These are phyloP conservation scores for Psilopsiagon aurifrons DNA, from an alignment of 2,113 vertebrate species.

Conservation along the genomic window DNA sequence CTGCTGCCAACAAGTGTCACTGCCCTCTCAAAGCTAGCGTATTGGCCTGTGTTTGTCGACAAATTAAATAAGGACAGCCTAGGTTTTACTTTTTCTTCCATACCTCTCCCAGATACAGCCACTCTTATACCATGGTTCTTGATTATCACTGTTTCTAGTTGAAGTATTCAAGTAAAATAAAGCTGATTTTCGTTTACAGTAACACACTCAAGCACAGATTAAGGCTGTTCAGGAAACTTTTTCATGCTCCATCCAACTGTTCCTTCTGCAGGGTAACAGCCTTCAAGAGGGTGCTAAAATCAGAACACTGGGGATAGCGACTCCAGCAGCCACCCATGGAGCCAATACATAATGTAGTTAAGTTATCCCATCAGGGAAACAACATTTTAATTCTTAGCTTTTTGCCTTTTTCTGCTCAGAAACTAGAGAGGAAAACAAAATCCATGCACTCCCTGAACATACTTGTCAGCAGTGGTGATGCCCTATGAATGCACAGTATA, in stretches of 20 bases:
- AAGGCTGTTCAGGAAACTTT: neutral
- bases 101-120: neutral
- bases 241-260: neutral
- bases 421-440: neutral
- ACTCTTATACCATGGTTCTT: neutral
- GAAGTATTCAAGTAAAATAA: neutral
- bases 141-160: neutral
- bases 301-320: neutral
- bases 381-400: neutral
- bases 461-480: neutral
- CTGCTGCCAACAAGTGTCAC: neutral
- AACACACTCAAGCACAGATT: neutral
- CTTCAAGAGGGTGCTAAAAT: neutral
- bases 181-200: neutral
- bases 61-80: neutral
- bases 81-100: neutral
- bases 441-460: neutral
- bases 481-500: neutral
- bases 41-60: too few species aligned
- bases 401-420: neutral
- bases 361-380: neutral
- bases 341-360: neutral
- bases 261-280: neutral
- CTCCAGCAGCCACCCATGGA: neutral
- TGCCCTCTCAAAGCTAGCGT: neutral